Conservation (phyloP, 2,113 vertebrate species). For the Coracopsis vasa region DNA sequence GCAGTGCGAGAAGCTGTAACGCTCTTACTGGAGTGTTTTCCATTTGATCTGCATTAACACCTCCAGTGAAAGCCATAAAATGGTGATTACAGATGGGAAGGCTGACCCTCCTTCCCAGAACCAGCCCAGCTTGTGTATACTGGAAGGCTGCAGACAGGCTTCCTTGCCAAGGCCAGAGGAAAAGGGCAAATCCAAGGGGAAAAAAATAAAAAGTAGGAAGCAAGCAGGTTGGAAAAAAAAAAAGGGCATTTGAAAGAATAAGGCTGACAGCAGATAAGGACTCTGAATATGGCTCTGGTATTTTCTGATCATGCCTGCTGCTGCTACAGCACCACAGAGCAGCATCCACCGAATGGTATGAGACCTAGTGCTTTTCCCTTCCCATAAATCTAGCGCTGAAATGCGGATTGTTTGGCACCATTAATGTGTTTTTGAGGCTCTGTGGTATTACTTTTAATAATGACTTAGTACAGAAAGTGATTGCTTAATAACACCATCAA, state of each 20-base stretch:
- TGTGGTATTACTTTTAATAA: constrained; percentile 61
- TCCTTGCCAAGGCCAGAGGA: neutral
- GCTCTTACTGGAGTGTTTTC: constrained; percentile 75
- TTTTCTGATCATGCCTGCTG: neutral
- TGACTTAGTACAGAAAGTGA: constrained; percentile 54
- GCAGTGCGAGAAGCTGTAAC: constrained; percentile 55
- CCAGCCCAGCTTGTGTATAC: constrained; percentile 17
- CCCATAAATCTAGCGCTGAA: constrained; percentile 26
- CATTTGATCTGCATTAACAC: constrained; percentile 85
- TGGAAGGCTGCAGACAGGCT: neutral
- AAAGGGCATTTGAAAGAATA: neutral
- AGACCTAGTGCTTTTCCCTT: constrained; percentile 35
- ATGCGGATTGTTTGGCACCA: constrained; percentile 35
- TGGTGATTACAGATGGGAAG: constrained; percentile 73
- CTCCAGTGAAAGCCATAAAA: constrained; percentile 81
- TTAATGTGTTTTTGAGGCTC: constrained; percentile 57
- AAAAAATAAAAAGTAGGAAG: neutral
- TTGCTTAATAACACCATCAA: constrained; percentile 69
- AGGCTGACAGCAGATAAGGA: neutral
- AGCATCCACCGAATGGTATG: neutral
- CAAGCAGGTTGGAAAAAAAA: neutral
- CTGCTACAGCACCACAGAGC: neutral
- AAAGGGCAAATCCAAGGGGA: neutral
- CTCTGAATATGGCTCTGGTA: neutral
- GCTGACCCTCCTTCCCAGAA: constrained; percentile 71